Evolutionary conservation across 2,797 vertebrate species (phyloP).

Genomic region (Oceanodroma leucorhoa): DNA sequence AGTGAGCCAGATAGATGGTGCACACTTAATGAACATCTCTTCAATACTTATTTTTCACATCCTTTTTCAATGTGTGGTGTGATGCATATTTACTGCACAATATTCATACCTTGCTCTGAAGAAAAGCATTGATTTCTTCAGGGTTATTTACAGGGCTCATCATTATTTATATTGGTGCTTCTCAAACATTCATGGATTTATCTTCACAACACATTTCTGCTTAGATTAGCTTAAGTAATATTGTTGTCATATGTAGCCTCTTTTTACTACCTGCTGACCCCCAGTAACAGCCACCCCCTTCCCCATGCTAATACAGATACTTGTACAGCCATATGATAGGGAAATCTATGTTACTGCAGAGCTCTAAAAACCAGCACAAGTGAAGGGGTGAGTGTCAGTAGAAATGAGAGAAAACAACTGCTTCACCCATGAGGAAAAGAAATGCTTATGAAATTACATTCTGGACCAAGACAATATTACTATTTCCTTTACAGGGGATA

Average conservation of each 20-base stretch:
- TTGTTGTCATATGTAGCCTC: background rate
- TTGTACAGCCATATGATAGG: background rate
- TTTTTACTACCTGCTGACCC: background rate
- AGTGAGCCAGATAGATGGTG: background rate
- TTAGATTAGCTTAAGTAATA: background rate
- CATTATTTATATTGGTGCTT: background rate
- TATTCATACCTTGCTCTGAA: background rate
- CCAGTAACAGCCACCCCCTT: background rate
- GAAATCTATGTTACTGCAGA: background rate
- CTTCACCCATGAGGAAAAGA: background rate
- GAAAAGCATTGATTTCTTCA: background rate
- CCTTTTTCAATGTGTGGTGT: background rate
- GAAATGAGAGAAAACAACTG: background rate
- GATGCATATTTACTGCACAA: background rate
- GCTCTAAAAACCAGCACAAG: background rate
- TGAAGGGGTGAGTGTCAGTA: background rate
- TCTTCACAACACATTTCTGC: background rate
- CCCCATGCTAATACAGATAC: background rate
- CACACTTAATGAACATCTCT: conserved; percentile 13
- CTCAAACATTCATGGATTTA: background rate
- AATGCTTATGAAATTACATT: background rate
- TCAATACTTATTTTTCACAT: background rate
- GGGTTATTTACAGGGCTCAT: background rate
- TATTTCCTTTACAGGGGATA: background rate
- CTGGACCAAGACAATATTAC: background rate